Percentiles rank a stretch among this genome's conserved stretches.
phyloP scores from a whole-genome alignment of 2,797 vertebrate species.

The Pristis pectinata region DNA sequence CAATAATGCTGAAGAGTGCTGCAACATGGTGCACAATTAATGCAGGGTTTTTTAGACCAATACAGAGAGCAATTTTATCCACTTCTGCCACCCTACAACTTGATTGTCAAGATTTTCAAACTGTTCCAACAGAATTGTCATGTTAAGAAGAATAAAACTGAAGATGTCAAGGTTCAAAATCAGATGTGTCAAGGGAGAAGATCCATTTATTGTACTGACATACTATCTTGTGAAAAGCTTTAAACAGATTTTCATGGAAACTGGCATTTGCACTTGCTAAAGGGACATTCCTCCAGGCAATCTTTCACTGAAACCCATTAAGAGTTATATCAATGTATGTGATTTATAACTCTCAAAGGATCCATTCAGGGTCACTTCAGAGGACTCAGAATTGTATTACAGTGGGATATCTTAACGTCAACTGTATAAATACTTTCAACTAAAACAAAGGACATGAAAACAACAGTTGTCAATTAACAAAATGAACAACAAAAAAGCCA shows the following conservation, averaged over 20 bases:
- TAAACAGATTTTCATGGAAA: slow-evolving; percentile 9
- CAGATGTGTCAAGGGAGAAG: not conserved
- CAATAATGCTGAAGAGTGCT: not conserved
- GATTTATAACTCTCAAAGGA: not conserved
- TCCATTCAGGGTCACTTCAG: not conserved
- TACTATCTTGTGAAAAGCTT: not conserved
- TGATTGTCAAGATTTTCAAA: not conserved
- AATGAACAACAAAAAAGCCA: not conserved
- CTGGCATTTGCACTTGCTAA: not conserved
- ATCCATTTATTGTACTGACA: no score
- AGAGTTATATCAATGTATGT: not conserved
- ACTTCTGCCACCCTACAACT: not conserved
- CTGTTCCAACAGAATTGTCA: no score
- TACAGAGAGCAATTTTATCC: not conserved
- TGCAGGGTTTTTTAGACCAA: not conserved
- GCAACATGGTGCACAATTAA: not conserved
- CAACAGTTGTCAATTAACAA: not conserved
- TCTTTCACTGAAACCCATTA: not conserved
- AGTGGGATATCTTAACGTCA: not conserved
- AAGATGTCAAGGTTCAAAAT: not conserved
- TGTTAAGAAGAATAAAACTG: not conserved
- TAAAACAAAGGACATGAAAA: not conserved
- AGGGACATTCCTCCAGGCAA: not conserved
- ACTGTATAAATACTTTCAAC: not conserved
- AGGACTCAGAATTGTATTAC: not conserved